These are phyloP conservation scores for Centropristis striata DNA, from an alignment of 2,113 vertebrate genomes.

Conservation along the genomic window DNA sequence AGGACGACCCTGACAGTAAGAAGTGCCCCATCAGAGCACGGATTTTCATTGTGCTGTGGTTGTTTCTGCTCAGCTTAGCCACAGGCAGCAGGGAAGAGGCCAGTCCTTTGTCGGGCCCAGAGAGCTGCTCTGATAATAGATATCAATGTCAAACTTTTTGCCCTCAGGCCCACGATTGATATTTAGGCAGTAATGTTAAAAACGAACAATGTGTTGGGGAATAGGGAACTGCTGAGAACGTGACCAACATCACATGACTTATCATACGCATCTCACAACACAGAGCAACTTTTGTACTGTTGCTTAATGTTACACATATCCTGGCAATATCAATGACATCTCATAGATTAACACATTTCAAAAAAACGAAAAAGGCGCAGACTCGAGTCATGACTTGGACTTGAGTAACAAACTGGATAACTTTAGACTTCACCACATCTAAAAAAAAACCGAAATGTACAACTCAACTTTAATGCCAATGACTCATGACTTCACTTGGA, in stretches of 20 bases:
- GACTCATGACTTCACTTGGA: too few relatives aligned
- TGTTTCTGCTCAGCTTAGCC: slow-evolving; percentile 12
- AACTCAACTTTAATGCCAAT: too few relatives aligned
- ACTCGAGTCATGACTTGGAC: too few relatives aligned
- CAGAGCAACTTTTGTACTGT: slow-evolving; percentile 16
- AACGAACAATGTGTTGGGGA: slow-evolving; percentile 3
- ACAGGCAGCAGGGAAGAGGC: slow-evolving; percentile 32
- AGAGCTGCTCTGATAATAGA: slow-evolving; percentile 15
- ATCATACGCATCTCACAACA: slow-evolving; percentile 35
- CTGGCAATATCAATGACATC: background rate
- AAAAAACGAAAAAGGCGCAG: slow-evolving; percentile 10
- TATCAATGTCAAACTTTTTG: slow-evolving; percentile 28
- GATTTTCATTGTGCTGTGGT: slow-evolving; percentile 17
- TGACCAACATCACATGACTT: slow-evolving; percentile 13
- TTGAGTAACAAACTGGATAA: too few relatives aligned
- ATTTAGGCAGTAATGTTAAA: slow-evolving; percentile 22
- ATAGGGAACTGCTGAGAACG: slow-evolving; percentile 28
- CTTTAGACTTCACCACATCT: too few relatives aligned
- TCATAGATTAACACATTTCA: background rate
- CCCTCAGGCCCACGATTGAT: slow-evolving; percentile 22
- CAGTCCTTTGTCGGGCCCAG: slow-evolving; percentile 1
- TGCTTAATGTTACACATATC: slow-evolving; percentile 40
- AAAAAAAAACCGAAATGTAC: too few relatives aligned
- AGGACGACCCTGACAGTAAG: slow-evolving; percentile 41
- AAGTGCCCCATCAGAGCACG: slow-evolving; percentile 20